Evolutionary conservation across 2,113 vertebrate species (phyloP).

Genomic region (Hemibates koningsi): DNA sequence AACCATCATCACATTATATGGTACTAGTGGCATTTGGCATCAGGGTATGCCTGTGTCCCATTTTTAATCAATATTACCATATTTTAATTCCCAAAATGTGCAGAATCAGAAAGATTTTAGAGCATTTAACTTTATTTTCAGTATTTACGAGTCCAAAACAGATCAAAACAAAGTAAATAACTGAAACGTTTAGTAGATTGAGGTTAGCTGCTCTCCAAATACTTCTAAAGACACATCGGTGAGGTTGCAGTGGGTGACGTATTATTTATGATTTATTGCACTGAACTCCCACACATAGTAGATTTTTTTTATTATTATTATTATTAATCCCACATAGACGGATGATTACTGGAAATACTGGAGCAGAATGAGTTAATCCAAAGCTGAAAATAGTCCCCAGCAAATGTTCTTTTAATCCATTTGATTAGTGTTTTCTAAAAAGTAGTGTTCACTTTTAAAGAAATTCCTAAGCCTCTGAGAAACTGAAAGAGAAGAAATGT

Average conservation of each 20-base stretch:
- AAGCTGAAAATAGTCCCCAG: not conserved
- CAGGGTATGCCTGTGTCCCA: not conserved
- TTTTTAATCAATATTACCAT: not conserved
- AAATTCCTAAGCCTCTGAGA: not conserved
- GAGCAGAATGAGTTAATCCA: not conserved
- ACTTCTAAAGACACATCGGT: not conserved
- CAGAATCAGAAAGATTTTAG: not conserved
- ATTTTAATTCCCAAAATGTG: not conserved
- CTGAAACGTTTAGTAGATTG: rapidly evolving
- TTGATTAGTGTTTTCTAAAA: not conserved
- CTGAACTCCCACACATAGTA: not conserved
- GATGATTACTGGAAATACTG: not conserved
- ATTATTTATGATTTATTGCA: not conserved
- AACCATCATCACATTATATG: not conserved
- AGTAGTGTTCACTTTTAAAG: not conserved
- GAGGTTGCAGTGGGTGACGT: not conserved
- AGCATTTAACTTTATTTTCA: not conserved
- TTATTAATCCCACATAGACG: not conserved
- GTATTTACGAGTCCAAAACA: not conserved
- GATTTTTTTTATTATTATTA: not conserved
- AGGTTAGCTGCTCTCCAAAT: not conserved
- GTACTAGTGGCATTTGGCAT: not conserved
- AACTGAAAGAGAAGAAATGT: not conserved
- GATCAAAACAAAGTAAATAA: not conserved
- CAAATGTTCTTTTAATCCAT: not conserved